phyloP scores from a whole-genome alignment of 2,113 vertebrate species.

The Mus pahari region DNA sequence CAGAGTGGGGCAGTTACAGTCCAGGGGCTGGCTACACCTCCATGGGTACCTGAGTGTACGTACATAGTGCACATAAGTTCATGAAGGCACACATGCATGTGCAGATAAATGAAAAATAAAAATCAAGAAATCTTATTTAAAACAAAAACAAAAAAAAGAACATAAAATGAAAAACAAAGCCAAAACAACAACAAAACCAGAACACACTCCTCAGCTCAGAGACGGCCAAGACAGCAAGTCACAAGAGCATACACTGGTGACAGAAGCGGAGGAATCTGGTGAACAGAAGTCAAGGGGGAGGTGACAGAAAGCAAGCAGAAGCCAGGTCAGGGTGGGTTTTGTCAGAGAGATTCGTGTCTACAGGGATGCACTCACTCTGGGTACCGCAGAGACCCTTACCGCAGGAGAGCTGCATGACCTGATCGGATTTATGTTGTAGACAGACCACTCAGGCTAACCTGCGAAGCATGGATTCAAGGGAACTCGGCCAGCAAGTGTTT shows the following conservation, averaged over 20 bases:
- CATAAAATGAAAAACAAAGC: neutral
- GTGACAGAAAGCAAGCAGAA: neutral
- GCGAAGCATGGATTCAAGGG: constrained; percentile 5
- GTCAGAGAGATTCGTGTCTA: neutral
- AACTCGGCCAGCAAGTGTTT: constrained; percentile 50
- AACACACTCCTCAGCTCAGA: neutral
- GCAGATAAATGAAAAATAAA: neutral
- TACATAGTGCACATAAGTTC: neutral
- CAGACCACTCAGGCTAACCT: constrained; percentile 55
- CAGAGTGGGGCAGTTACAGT: too few relatives aligned
- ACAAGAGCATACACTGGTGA: neutral
- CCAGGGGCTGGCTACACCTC: neutral
- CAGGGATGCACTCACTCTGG: neutral
- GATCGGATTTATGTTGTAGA: constrained; percentile 33
- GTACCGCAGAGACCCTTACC: neutral
- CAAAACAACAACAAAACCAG: neutral
- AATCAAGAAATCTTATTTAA: neutral
- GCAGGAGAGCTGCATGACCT: neutral
- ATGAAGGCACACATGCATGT: neutral
- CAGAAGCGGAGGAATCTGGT: neutral
- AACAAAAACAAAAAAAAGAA: neutral
- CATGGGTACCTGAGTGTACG: too few relatives aligned
- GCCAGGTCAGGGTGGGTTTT: neutral
- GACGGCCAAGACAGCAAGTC: neutral
- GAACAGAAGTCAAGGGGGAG: neutral